Evolutionary conservation across 2,113 vertebrate genomes (phyloP).

Genomic region (Sinocyclocheilus grahami): DNA sequence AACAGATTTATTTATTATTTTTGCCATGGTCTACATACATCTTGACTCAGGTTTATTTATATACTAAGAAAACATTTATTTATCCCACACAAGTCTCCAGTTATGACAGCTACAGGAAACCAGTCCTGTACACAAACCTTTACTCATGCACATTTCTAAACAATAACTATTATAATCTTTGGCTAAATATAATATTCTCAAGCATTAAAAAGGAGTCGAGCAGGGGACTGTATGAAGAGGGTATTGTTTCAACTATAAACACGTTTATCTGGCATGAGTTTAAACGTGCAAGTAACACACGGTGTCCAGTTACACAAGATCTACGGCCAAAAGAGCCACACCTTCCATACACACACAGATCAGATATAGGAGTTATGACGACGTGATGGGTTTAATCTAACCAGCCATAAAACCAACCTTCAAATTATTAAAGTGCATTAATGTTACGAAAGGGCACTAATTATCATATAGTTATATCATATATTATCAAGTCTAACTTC

Average conservation of each 20-base stretch:
- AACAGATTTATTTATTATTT: too few relatives aligned
- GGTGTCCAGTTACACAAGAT: not conserved
- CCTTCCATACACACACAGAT: not conserved
- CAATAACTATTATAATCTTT: constrained; percentile 3
- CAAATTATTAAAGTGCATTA: not conserved
- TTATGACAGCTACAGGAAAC: too few relatives aligned
- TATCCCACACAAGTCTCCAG: too few relatives aligned
- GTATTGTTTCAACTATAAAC: constrained; percentile 23
- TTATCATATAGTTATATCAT: not conserved
- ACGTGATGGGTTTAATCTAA: not conserved
- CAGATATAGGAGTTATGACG: not conserved
- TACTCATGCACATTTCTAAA: not conserved
- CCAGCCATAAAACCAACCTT: not conserved
- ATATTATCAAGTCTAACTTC: not conserved
- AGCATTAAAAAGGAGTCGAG: not conserved
- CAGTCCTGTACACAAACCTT: not conserved
- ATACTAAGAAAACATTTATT: too few relatives aligned
- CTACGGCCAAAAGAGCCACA: not conserved
- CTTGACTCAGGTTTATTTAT: too few relatives aligned
- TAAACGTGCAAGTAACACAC: not conserved
- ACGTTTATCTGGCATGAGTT: not conserved
- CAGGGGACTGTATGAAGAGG: not conserved
- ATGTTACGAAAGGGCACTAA: not conserved
- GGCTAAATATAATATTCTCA: not conserved
- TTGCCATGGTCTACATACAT: too few relatives aligned